Evolutionary conservation across 2,797 vertebrate species (phyloP).

Genomic region (Acanthornis magna): DNA sequence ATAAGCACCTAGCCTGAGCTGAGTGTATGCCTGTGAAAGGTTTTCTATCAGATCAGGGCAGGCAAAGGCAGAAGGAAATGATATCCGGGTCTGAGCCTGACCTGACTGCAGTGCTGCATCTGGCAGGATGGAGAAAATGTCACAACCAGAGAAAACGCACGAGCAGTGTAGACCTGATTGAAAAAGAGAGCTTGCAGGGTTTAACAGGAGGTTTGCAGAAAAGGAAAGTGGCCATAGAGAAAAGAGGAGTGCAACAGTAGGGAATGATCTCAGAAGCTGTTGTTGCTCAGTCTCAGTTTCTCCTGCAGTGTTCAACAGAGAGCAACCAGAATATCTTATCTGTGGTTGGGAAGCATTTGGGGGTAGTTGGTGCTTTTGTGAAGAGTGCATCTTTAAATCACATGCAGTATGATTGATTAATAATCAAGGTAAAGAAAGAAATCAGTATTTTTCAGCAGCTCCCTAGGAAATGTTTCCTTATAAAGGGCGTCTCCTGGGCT

Average conservation of each 20-base stretch:
- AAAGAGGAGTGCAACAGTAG: not conserved
- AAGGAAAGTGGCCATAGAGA: not conserved
- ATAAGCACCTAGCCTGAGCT: not conserved
- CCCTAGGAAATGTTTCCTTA: not conserved
- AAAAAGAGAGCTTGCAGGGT: not conserved
- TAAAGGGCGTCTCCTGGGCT: not conserved
- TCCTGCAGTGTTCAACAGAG: not conserved
- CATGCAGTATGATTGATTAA: not conserved
- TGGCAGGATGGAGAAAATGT: not conserved
- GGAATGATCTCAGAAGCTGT: not conserved
- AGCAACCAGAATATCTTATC: not conserved
- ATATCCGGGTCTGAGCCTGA: not conserved
- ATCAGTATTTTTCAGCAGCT: not conserved
- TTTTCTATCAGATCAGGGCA: not conserved
- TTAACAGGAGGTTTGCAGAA: not conserved
- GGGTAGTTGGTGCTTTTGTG: not conserved
- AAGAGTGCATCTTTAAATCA: not conserved
- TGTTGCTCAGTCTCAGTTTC: not conserved
- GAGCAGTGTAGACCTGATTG: not conserved
- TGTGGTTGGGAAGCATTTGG: not conserved
- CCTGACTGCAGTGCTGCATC: not conserved
- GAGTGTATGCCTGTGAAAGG: fast-evolving
- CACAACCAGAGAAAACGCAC: not conserved
- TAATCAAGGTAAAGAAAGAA: not conserved
- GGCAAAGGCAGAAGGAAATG: not conserved